Evolutionary conservation across 2,888 invertebrate species (phyloP).

Genomic region (Drosophila kuntzei): DNA sequence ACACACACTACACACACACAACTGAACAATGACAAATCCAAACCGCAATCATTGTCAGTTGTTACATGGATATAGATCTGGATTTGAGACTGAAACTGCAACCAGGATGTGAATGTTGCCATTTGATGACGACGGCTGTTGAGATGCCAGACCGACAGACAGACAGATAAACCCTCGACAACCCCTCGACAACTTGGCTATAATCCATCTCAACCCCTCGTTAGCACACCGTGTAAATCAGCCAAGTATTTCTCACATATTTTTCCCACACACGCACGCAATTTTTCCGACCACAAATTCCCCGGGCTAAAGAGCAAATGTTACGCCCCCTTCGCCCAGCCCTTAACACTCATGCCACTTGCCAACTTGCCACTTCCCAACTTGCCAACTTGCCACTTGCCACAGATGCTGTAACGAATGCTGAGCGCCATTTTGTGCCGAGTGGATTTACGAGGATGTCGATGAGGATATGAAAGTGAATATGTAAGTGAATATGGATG

Average conservation of each 20-base stretch:
- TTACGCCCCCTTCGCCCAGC: too few species aligned
- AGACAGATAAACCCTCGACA: constrained; percentile 23
- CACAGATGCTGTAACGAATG: constrained; percentile 72
- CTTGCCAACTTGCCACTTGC: constrained; percentile 56
- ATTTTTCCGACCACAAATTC: constrained; percentile 54
- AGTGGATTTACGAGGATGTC: constrained; percentile 72
- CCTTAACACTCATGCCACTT: neutral
- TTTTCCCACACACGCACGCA: constrained; percentile 55
- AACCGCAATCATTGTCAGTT: constrained; percentile 73
- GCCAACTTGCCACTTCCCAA: constrained; percentile 31
- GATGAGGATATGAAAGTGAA: constrained; percentile 26
- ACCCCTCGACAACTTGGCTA: constrained; percentile 23
- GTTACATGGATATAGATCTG: constrained; percentile 49
- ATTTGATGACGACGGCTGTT: constrained; percentile 41
- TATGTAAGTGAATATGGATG: constrained; percentile 2
- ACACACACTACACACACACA: constrained; percentile 13
- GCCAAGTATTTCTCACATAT: constrained; percentile 58
- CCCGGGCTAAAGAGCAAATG: constrained; percentile 37
- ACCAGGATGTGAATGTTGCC: constrained; percentile 28
- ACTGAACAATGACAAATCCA: constrained; percentile 60
- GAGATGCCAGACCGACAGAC: constrained; percentile 38
- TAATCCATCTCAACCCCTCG: constrained; percentile 76
- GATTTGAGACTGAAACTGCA: constrained; percentile 20
- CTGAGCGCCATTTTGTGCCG: constrained; percentile 72
- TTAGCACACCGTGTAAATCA: constrained; percentile 78